Evolutionary conservation across 2,888 invertebrate genomes (phyloP).

Genomic region (Machimus rusticus): DNA sequence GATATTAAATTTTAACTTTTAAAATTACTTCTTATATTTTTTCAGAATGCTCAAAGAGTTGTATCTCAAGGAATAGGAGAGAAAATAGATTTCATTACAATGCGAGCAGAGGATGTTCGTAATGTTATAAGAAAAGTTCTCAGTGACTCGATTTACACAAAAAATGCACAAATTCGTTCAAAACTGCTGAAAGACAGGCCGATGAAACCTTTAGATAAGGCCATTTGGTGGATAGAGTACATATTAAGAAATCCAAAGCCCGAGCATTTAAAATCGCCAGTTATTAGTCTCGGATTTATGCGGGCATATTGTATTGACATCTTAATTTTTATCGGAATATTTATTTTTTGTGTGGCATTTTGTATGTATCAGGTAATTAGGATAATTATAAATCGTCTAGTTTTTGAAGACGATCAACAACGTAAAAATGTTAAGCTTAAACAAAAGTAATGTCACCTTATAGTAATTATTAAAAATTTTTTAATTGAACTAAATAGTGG

Average conservation of each 20-base stretch:
- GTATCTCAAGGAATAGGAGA: slow-evolving; percentile 49
- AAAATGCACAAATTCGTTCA: slow-evolving; percentile 59
- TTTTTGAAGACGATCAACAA: not conserved
- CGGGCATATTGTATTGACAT: slow-evolving; percentile 60
- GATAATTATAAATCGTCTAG: not conserved
- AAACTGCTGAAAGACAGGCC: slow-evolving; percentile 64
- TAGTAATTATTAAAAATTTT: not conserved
- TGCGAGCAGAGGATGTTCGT: slow-evolving; percentile 46
- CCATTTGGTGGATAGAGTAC: slow-evolving; percentile 70
- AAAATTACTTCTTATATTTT: not conserved
- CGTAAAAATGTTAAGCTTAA: not conserved
- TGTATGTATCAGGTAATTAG: not conserved
- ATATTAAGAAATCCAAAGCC: slow-evolving; percentile 66
- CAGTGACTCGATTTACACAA: slow-evolving; percentile 44
- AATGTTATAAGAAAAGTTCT: slow-evolving; percentile 48
- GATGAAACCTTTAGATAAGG: slow-evolving; percentile 65
- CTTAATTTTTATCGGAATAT: not conserved
- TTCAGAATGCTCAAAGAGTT: slow-evolving; percentile 41
- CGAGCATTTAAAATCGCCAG: slow-evolving; percentile 62
- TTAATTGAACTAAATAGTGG: too few relatives aligned
- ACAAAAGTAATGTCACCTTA: not conserved
- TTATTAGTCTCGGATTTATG: slow-evolving; percentile 61
- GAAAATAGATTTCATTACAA: slow-evolving; percentile 48
- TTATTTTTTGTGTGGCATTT: not conserved
- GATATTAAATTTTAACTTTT: not conserved